Percentiles rank a stretch among this genome's conserved stretches.
Conservation (phyloP, 2,113 vertebrate species). For the Onychorhynchus coronatus region DNA sequence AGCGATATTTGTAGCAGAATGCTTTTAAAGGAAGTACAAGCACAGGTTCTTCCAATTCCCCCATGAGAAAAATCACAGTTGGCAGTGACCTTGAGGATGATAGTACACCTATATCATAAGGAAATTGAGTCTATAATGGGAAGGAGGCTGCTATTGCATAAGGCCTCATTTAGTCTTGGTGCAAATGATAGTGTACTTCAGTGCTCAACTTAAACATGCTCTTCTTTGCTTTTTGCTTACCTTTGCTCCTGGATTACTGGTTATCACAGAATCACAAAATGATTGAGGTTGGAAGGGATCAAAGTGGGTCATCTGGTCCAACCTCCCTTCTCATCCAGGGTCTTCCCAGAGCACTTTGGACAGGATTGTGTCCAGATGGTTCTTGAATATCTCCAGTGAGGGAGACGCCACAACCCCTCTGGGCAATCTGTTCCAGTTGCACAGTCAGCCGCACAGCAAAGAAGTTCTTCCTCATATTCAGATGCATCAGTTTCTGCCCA, state of each 20-base stretch:
- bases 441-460: not conserved
- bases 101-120: not conserved
- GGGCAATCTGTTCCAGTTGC: not conserved
- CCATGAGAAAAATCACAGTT: not conserved
- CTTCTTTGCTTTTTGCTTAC: not conserved
- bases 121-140: not conserved
- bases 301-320: not conserved
- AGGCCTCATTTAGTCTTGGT: not conserved
- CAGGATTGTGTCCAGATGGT: not conserved
- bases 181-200: fast-evolving
- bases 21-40: not conserved
- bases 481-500: not conserved
- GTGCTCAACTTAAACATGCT: not conserved
- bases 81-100: not conserved
- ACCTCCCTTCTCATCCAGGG: not conserved
- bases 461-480: not conserved
- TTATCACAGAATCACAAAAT: not conserved
- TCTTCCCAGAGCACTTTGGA: too few relatives aligned
- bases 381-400: not conserved
- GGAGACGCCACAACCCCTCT: not conserved
- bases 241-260: not conserved
- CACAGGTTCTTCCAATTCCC: not conserved
- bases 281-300: not conserved
- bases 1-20: not conserved
- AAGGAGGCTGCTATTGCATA: not conserved